Evolutionary conservation across 2,113 vertebrate genomes (phyloP).

Genomic region (Barnardius zonarius): DNA sequence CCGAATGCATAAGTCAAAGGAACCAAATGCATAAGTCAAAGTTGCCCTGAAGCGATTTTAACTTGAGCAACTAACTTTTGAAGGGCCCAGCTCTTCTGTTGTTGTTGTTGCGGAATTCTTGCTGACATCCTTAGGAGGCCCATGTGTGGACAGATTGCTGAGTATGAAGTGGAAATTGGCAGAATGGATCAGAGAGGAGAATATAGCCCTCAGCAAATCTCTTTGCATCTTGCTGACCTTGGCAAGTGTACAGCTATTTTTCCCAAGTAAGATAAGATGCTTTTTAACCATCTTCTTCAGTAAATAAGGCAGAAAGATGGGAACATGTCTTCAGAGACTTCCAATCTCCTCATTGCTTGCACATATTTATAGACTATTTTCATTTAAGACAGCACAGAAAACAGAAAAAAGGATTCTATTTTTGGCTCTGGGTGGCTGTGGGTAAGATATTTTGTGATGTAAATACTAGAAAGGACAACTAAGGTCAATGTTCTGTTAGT

Average conservation of each 20-base stretch:
- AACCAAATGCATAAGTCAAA: background rate
- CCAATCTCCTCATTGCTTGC: background rate
- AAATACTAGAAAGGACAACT: background rate
- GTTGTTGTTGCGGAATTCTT: conserved; percentile 48
- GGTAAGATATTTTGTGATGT: background rate
- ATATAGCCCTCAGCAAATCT: conserved; percentile 31
- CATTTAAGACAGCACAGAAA: background rate
- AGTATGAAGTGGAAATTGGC: conserved; percentile 40
- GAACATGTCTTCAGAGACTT: background rate
- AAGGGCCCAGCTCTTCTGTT: conserved; percentile 33
- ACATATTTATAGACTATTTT: background rate
- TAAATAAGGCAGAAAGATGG: conserved; percentile 8
- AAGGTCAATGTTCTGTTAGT: background rate
- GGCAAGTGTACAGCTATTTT: conserved; percentile 14
- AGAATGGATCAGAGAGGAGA: conserved; percentile 50
- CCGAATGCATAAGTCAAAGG: background rate
- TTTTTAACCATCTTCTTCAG: conserved; percentile 20
- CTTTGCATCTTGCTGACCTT: conserved; percentile 52
- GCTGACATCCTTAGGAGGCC: conserved; percentile 48
- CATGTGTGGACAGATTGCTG: conserved; percentile 36
- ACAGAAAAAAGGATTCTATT: background rate
- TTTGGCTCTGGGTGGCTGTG: background rate
- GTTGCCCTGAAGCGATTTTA: background rate
- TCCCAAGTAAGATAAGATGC: background rate
- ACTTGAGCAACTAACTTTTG: conserved; percentile 24